Evolutionary conservation across 2,888 invertebrate genomes (phyloP), one percentile per base, ranked within the genome.

Genomic region (Trachelus stipa): DNA sequence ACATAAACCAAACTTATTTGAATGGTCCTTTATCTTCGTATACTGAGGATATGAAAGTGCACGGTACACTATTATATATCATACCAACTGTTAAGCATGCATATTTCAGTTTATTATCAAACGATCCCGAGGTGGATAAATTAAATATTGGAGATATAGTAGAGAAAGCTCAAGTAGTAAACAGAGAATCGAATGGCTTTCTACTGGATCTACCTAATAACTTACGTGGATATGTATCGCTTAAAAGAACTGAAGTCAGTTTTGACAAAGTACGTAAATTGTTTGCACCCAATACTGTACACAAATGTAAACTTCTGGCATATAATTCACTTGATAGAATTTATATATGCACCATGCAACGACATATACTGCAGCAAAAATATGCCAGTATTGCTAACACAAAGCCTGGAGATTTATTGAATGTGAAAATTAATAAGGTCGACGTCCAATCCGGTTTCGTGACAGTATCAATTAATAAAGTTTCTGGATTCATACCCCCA

Each of bases 301-400:
- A 92, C 80, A 87, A 88, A 40, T 93, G 93, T 35, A 93, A 96
- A 34, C 91, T 97, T 0, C 88, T 96, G 0, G 93, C 93, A 77
- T 96, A 95, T 91, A 94, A 95, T 89, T 90, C 93, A 35, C 92
- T 95, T 73, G 95, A 96, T 86, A 93, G 93, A 81, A 87, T 93
- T 40, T 96, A 95, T 90, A 92, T 95, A 12, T 95, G 96, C 85
- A 93, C 94, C 2, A 95, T 95, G 90, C 93, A 95, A 88, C 90
- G 92, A 1, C 85, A 90, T 0, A 81, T 94, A 4, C 85, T 96
- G 1, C 89, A 92, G 37, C 94, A 95, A 87, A 93, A 92, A 82
- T 91, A 93, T 87, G 95, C 95, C 87, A 91, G 91, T 1, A 68
- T 76, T 3, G 75, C 68, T 4, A 85, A 87, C 75, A 80, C 91